Evolutionary conservation across 2,797 vertebrate genomes (phyloP).

Genomic region (Harpagifer antarcticus): DNA sequence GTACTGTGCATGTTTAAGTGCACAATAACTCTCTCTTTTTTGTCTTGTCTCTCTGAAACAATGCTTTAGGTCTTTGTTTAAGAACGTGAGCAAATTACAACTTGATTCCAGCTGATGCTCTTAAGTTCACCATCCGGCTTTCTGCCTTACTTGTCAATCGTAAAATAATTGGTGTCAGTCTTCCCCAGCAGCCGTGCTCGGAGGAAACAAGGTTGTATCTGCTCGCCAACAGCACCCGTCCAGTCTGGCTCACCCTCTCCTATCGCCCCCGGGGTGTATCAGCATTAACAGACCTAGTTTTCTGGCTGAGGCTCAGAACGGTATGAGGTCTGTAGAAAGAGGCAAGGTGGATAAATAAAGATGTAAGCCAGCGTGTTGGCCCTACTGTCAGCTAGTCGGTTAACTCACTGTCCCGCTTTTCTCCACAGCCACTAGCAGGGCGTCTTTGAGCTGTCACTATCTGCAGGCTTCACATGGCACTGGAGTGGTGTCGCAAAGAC

Average conservation of each 20-base stretch:
- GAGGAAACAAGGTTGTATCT: conserved; percentile 55
- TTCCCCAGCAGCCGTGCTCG: conserved; percentile 49
- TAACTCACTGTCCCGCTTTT: conserved; percentile 54
- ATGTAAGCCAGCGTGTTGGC: conserved; percentile 46
- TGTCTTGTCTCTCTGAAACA: too few relatives aligned
- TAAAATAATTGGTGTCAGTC: conserved; percentile 62
- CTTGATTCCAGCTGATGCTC: conserved; percentile 37
- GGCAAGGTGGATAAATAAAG: conserved; percentile 43
- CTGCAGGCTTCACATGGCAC: conserved; percentile 72
- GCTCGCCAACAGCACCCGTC: conserved; percentile 52
- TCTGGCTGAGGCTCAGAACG: conserved; percentile 26
- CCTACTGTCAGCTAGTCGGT: conserved; percentile 48
- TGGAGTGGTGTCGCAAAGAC: conserved; percentile 61
- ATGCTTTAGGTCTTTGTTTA: conserved; percentile 3
- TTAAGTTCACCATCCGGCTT: conserved; percentile 25
- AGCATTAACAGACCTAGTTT: conserved; percentile 54
- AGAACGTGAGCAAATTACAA: conserved; percentile 30
- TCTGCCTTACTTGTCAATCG: conserved; percentile 31
- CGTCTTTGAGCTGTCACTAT: conserved; percentile 76
- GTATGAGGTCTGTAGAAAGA: conserved; percentile 35
- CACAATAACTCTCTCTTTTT: background rate
- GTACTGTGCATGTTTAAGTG: conserved; percentile 5
- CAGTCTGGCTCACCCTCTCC: conserved; percentile 39
- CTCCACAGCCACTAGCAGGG: conserved; percentile 55
- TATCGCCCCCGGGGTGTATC: conserved; percentile 44